A percentile compares a stretch with the other conserved stretches of the same genome.
Conservation (phyloP, 2,797 vertebrate species). For the Silurus aristotelis region DNA sequence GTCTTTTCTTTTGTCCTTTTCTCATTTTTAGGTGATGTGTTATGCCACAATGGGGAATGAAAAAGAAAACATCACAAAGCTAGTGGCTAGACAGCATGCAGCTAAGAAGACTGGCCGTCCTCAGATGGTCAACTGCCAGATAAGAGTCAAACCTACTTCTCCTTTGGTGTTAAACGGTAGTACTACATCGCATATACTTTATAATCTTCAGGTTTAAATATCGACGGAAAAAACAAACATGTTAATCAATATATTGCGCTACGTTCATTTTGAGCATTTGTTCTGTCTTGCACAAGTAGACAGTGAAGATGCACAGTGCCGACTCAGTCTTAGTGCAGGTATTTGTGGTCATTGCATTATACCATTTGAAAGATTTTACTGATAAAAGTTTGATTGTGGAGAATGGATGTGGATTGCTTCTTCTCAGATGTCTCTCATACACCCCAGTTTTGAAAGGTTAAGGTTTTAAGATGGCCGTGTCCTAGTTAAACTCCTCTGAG, state of each 20-base stretch:
- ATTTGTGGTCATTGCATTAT: neutral
- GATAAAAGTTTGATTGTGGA: neutral
- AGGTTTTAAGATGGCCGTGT: conserved; percentile 28
- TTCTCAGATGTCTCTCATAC: neutral
- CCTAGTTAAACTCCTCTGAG: conserved; percentile 50
- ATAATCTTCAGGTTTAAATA: neutral
- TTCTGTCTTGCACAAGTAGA: neutral
- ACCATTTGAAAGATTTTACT: neutral
- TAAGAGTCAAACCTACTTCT: conserved; percentile 85
- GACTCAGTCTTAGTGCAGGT: neutral
- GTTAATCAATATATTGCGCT: neutral
- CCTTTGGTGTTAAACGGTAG: conserved; percentile 84
- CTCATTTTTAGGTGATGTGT: conserved; percentile 71
- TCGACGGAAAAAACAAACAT: neutral
- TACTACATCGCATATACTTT: neutral
- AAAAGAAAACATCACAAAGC: conserved; percentile 79
- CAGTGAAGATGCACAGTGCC: neutral
- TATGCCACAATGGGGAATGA: conserved; percentile 79
- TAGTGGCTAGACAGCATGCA: conserved; percentile 87
- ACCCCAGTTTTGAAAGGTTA: conserved; percentile 10
- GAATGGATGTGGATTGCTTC: neutral
- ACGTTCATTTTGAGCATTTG: neutral
- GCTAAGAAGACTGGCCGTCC: conserved; percentile 85
- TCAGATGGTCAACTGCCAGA: conserved; percentile 89
- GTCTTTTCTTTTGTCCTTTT: neutral